Evolutionary conservation across 2,113 vertebrate genomes (phyloP).

Genomic region (Boulengeromyrus knoepffleri): DNA sequence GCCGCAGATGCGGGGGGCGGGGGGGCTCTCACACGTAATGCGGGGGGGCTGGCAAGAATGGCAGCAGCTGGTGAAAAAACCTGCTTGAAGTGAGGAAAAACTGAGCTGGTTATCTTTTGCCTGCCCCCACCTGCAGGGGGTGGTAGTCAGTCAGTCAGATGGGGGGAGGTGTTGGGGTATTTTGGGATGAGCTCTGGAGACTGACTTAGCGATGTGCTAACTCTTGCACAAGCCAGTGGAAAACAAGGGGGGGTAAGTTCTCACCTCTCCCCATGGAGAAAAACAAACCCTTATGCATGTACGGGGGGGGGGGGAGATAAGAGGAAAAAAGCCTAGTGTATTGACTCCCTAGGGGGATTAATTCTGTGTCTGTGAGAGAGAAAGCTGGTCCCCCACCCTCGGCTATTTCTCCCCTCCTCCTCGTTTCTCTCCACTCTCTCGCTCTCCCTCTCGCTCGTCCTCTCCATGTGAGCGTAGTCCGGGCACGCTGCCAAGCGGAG

Average conservation of each 20-base stretch:
- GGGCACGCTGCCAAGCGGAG: conserved; percentile 67
- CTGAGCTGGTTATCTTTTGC: conserved; percentile 27
- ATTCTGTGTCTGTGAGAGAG: conserved; percentile 32
- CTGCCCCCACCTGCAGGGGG: conserved; percentile 30
- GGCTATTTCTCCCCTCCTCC: conserved; percentile 12
- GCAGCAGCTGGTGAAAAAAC: background rate
- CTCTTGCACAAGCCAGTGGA: background rate
- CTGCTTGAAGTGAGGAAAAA: conserved; percentile 11
- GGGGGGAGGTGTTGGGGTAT: conserved; percentile 24
- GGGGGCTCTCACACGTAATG: background rate
- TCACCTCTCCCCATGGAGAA: conserved; percentile 1
- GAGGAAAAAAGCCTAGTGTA: conserved; percentile 11
- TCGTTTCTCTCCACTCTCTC: background rate
- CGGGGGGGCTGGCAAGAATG: background rate
- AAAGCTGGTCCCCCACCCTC: conserved; percentile 32
- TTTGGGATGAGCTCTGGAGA: background rate
- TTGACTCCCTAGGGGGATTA: conserved; percentile 21
- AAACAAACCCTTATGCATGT: background rate
- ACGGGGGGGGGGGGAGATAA: background rate
- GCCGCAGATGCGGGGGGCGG: background rate
- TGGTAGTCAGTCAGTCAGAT: conserved; percentile 28
- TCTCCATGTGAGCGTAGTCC: conserved; percentile 53
- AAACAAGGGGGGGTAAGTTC: background rate
- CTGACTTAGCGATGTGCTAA: background rate
- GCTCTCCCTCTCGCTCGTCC: conserved; percentile 26